Evolutionary conservation across 2,888 invertebrate species (phyloP), one percentile per base, ranked within the genome.

Genomic region (Chrysotoxum bicinctum): DNA sequence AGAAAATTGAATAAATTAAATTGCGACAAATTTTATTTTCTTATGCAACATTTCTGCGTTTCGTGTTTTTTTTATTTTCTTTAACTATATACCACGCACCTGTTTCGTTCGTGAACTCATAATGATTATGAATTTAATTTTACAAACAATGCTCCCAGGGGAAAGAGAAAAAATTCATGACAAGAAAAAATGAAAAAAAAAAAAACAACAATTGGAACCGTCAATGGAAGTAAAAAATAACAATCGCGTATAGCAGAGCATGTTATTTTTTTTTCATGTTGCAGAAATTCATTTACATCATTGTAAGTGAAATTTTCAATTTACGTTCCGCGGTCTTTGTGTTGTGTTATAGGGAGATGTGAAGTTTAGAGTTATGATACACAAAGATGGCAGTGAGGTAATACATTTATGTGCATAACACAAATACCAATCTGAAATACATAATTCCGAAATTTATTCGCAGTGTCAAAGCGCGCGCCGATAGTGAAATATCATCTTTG

Each of bases 251-350:
- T 60, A 60, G 3, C 26, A 64, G 58, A 37, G 35, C 35, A 58
- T 58, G 35, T 58, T 58, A 37, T 58, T 32, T 26, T 43, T 26
- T 12, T 37, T 23, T 60, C 12, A 3, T 40, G 8, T 21, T 58
- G 58, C 58, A 37, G 37, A 56, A 16, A 19, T 64, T 30, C 14
- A 62, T 45, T 62, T 62, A 23, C 40, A 62, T 62, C 37, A 30
- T 45, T 64, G 62, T 19, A 64, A 64, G 62, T 43, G 30, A 64
- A 64, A 45, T 45, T 64, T 30, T 19, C 12, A 62, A 14, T 45
- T 62, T 12, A 30, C 30, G 7, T 30, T 30, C 19, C 30, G 62
- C 19, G 1, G 43, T 23, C 26, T 43, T 62, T 26, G 62, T 26
- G 62, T 43, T 43, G 4, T 58, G 3, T 21, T 37, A 26, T 3